Evolutionary conservation across 2,113 vertebrate genomes (phyloP), one percentile per base, ranked within the genome.

Genomic region (Saiga tatarica): DNA sequence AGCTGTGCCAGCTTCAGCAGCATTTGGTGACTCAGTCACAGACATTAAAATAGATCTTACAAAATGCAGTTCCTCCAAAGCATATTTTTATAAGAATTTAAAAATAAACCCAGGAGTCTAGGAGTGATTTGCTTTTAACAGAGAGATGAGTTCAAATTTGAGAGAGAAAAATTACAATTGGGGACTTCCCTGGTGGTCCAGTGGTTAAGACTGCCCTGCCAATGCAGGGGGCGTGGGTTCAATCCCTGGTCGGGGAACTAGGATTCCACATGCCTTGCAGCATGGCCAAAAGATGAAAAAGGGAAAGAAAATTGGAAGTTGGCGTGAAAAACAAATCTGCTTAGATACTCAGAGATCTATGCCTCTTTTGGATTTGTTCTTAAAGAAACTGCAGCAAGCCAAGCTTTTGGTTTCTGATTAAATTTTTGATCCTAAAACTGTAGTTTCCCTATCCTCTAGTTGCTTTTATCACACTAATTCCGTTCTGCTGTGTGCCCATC

Each of bases 21-120:
- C 71, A 39, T 82, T 94, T 79, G 67, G 87, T 97, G 96, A 97
- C 86, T 97, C 90, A 94, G 93, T 92, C 96, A 94, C 62, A 93
- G 92, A 96, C 10, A 15, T 95, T 94, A 91, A 97, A 98, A 95
- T 98, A 98, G 92, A 92, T 94, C 97, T 94, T 94, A 94, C 14
- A 95, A 94, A 84, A 97, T 97, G 90, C 79, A 94, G 74, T 96
- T 97, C 92, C 97, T 97, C 94, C 97, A 95, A 92, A 97, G 95
- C 52, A 45, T 97, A 92, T 96, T 98, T 97, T 97, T 96, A 55
- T 82, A 94, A 97, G 88, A 92, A 96, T 94, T 88, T 92, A 95
- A 97, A 97, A 98, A 96, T 97, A 96, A 95, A 92, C 64, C 42
- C 30, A 86, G 50, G 26, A 95, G 59, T 91, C 92, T 95, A 91